Percentiles rank a stretch among this genome's conserved stretches.
These are phyloP conservation scores for Trachythela sp. DNA, from an alignment of 64 coral and sea anemone genomes.

Conservation along the genomic window DNA sequence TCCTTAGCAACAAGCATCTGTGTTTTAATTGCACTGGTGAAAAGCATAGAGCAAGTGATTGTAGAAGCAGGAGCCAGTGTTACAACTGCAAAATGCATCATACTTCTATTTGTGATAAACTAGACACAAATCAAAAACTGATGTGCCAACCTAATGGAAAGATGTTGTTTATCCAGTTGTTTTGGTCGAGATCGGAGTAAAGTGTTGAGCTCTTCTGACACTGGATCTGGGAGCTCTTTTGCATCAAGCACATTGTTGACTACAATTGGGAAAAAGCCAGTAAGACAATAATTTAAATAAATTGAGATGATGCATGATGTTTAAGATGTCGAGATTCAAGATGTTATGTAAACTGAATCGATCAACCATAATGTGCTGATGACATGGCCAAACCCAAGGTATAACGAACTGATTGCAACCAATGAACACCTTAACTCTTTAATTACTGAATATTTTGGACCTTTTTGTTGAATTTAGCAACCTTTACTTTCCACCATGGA, in stretches of 20 bases:
- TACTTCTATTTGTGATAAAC: background rate
- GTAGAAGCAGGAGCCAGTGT: too few species aligned
- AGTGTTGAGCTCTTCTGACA: constrained; percentile 37
- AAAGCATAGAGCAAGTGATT: too few species aligned
- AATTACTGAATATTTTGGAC: too few species aligned
- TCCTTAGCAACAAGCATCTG: constrained; percentile 8
- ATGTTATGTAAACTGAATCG: too few species aligned
- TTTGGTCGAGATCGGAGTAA: constrained; percentile 15
- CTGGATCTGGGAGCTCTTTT: background rate
- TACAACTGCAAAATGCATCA: background rate
- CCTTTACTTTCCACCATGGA: too few species aligned
- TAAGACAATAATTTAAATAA: background rate
- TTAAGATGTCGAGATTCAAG: too few species aligned
- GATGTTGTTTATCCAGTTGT: constrained; percentile 37
- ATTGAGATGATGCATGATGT: constrained; percentile 48
- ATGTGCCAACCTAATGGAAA: background rate
- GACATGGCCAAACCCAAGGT: constrained; percentile 25
- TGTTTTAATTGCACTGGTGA: background rate
- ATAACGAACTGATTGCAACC: background rate
- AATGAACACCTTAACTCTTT: constrained; percentile 19
- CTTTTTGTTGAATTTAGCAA: too few species aligned
- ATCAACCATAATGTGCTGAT: too few species aligned
- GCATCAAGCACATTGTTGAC: background rate
- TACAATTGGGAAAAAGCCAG: background rate
- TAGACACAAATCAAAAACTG: background rate